These are phyloP conservation scores for Anarsia innoxiella DNA, from an alignment of 2,888 invertebrate species.

Conservation along the genomic window DNA sequence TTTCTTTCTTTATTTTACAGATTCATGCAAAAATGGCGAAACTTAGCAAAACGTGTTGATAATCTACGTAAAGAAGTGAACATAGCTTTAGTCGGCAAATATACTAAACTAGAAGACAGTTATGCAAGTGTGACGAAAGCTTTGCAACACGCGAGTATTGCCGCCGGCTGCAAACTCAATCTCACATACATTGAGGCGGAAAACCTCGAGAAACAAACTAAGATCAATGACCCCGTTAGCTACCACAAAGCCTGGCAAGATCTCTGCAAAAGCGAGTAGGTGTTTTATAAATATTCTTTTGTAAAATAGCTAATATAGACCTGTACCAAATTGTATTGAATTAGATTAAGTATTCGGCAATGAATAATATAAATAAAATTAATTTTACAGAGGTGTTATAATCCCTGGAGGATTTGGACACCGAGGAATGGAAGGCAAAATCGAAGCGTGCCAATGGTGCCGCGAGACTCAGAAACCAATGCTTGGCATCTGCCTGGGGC, in stretches of 20 bases:
- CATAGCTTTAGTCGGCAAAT: slow-evolving; percentile 97
- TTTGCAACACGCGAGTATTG: slow-evolving; percentile 92
- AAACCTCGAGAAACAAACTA: slow-evolving; percentile 85
- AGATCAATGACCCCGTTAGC: slow-evolving; percentile 83
- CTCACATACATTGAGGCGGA: slow-evolving; percentile 95
- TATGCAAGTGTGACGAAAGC: slow-evolving; percentile 98
- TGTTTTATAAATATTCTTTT: too few relatives aligned
- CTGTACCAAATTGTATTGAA: too few relatives aligned
- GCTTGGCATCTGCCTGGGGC: slow-evolving; percentile 97
- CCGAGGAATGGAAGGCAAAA: slow-evolving; percentile 97
- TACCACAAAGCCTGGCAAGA: slow-evolving; percentile 97
- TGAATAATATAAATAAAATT: neutral
- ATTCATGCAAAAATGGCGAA: slow-evolving; percentile 93
- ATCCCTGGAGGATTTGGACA: slow-evolving; percentile 99
- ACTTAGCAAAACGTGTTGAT: slow-evolving; percentile 90
- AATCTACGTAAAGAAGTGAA: slow-evolving; percentile 88
- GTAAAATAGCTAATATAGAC: too few relatives aligned
- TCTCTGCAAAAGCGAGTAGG: slow-evolving; percentile 89
- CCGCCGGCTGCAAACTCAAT: slow-evolving; percentile 87
- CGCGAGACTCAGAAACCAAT: slow-evolving; percentile 92
- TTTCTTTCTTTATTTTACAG: too few relatives aligned
- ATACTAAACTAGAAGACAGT: slow-evolving; percentile 95
- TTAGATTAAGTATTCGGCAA: too few relatives aligned
- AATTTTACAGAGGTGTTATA: slow-evolving; percentile 85
- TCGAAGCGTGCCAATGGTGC: slow-evolving; percentile 95